Evolutionary conservation across 1,140 invertebrate genomes (phyloP).

Genomic region (Orius laevigatus): DNA sequence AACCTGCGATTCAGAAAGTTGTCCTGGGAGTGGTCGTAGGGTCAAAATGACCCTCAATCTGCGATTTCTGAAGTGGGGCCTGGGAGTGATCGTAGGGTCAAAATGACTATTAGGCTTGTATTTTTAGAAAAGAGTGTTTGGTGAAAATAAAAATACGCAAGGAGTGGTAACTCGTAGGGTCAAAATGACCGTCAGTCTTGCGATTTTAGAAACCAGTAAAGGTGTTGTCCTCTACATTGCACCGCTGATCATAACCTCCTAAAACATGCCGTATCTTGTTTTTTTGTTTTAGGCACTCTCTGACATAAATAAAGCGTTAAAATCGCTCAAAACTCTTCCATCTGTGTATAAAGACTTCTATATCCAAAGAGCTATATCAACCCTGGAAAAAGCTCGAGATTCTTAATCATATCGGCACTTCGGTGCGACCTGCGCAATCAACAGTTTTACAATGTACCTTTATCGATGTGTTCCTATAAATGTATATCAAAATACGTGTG

Average conservation of each 20-base stretch:
- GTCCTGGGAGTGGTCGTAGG: too few relatives aligned
- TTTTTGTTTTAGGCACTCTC: constrained; percentile 27
- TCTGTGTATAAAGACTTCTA: constrained; percentile 35
- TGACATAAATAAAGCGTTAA: constrained; percentile 32
- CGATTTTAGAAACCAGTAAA: not conserved
- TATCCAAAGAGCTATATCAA: constrained; percentile 27
- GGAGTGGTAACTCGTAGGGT: not conserved
- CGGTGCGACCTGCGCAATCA: too few relatives aligned
- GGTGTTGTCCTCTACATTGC: not conserved
- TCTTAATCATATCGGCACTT: too few relatives aligned
- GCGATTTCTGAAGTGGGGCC: too few relatives aligned
- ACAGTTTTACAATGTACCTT: too few relatives aligned
- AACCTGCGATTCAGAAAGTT: too few relatives aligned
- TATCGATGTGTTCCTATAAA: too few relatives aligned
- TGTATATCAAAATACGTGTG: too few relatives aligned
- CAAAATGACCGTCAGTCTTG: not conserved
- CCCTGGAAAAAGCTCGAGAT: constrained; percentile 5
- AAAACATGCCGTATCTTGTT: not conserved
- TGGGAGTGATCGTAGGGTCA: not conserved
- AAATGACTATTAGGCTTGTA: constrained; percentile 1
- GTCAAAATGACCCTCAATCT: not conserved
- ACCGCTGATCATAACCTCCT: not conserved
- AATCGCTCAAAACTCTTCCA: constrained; percentile 31
- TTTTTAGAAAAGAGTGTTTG: constrained; percentile 5
- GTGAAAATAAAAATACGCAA: not conserved